Evolutionary conservation across 2,888 invertebrate species (phyloP), one percentile per base, ranked within the genome.

Genomic region (Corythucha ciliata): DNA sequence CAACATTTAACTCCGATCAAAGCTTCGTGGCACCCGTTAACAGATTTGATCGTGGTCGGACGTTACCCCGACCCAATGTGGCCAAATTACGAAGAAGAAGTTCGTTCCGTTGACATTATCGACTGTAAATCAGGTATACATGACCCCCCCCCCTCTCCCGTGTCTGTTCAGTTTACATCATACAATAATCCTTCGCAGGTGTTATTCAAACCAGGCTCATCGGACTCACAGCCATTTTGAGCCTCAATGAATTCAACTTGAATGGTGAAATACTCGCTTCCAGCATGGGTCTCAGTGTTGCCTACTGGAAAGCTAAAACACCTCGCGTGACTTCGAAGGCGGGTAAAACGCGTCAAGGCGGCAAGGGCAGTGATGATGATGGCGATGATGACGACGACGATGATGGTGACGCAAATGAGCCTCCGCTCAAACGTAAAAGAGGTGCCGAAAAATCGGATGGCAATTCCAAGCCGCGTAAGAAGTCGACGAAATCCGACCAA

Each of bases 21-120:
- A 68, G 70, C 70, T 4, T 59, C 63, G 1, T 71, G 71, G 71
- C 69, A 71, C 58, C 70, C 71, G 6, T 54, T 67, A 27, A 63
- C 63, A 53, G 70, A 70, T 56, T 55, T 70, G 48, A 63, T 69
- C 7, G 66, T 70, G 4, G 64, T 67, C 32, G 70, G 70, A 0
- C 63, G 70, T 3, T 70, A 69, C 58, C 70, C 71, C 12, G 67
- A 69, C 53, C 63, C 63, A 5, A 61, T 60, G 12, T 63, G 67
- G 51, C 62, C 63, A 12, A 63, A 62, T 7, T 63, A 60, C 33
- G 55, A 54, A 4, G 58, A 57, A 2, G 67, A 68, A 48, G 45
- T 52, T 4, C 57, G 68, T 8, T 63, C 64, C n/a, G 60, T 70
- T n/a, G 70, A 70, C 54, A 61, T 70, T 41, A 65, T 67, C 52